These are phyloP conservation scores for Ptychochromis oligacanthus DNA, from an alignment of 2,113 vertebrate species.

Conservation along the genomic window DNA sequence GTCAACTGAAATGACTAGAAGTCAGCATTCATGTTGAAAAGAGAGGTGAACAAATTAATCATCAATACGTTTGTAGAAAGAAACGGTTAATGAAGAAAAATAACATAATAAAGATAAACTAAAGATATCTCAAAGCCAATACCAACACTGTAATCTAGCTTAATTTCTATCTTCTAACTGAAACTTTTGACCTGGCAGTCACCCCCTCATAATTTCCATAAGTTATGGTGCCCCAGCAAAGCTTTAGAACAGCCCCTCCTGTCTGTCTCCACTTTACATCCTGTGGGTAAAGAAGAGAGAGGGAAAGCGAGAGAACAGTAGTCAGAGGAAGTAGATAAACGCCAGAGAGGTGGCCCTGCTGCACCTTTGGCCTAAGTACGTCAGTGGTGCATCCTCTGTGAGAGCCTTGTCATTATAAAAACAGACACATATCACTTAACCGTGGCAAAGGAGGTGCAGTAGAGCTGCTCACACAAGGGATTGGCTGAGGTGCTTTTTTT, in stretches of 20 bases:
- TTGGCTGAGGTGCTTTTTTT: not conserved
- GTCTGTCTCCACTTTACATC: conserved; percentile 9
- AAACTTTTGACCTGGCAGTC: not conserved
- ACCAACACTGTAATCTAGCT: not conserved
- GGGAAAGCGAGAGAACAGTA: conserved; percentile 1
- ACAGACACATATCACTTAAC: conserved; percentile 14
- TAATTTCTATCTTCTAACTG: not conserved
- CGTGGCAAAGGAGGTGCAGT: not conserved
- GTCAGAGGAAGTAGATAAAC: conserved; percentile 54
- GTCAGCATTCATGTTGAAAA: not conserved
- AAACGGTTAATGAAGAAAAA: not conserved
- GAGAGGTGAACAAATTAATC: not conserved
- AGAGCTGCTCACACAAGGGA: not conserved
- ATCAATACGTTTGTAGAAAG: not conserved
- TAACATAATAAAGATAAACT: not conserved
- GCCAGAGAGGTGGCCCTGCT: not conserved
- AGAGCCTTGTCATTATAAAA: conserved; percentile 40
- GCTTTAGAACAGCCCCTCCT: not conserved
- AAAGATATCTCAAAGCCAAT: too few relatives aligned
- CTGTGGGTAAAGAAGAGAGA: conserved; percentile 4
- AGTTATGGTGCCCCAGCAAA: not conserved
- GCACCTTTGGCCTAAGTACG: not conserved
- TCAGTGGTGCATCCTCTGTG: not conserved
- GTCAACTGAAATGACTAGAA: not conserved
- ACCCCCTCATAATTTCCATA: not conserved